These are phyloP conservation scores for Lepidotrigona ventralis DNA, from an alignment of 1,140 invertebrate genomes.

Conservation along the genomic window DNA sequence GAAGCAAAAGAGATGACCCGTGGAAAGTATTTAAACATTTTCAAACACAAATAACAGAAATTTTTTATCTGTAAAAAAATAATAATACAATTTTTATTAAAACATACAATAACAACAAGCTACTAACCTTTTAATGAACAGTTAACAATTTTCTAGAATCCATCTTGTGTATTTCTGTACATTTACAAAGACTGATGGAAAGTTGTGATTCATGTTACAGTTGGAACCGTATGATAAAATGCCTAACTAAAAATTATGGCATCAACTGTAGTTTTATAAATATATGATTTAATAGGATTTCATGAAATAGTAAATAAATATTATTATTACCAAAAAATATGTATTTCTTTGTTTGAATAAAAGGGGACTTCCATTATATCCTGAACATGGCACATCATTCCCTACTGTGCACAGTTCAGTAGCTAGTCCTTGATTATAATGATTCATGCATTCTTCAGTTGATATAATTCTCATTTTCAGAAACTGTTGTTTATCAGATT, in stretches of 20 bases:
- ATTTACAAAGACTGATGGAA: slow-evolving; percentile 65
- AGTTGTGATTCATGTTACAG: slow-evolving; percentile 56
- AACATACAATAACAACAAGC: neutral
- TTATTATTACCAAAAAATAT: slow-evolving; percentile 63
- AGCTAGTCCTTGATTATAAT: slow-evolving; percentile 54
- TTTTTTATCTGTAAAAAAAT: neutral
- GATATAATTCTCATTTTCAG: slow-evolving; percentile 61
- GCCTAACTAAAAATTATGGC: slow-evolving; percentile 59
- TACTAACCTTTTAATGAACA: neutral
- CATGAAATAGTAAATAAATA: neutral
- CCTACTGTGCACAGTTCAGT: slow-evolving; percentile 69
- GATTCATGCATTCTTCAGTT: slow-evolving; percentile 60
- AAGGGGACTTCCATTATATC: slow-evolving; percentile 69
- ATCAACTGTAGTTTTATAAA: slow-evolving; percentile 10
- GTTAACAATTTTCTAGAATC: slow-evolving; percentile 65
- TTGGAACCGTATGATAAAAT: slow-evolving; percentile 67
- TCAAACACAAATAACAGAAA: slow-evolving; percentile 77
- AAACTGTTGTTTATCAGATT: slow-evolving; percentile 56
- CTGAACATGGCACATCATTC: slow-evolving; percentile 62
- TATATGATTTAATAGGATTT: neutral
- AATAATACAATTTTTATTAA: neutral
- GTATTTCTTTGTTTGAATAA: slow-evolving; percentile 57
- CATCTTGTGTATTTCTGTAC: slow-evolving; percentile 66
- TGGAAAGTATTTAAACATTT: slow-evolving; percentile 96
- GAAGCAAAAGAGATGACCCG: slow-evolving; percentile 98